Conservation (phyloP, 2,888 invertebrate species). For the Drosophila merina region DNA sequence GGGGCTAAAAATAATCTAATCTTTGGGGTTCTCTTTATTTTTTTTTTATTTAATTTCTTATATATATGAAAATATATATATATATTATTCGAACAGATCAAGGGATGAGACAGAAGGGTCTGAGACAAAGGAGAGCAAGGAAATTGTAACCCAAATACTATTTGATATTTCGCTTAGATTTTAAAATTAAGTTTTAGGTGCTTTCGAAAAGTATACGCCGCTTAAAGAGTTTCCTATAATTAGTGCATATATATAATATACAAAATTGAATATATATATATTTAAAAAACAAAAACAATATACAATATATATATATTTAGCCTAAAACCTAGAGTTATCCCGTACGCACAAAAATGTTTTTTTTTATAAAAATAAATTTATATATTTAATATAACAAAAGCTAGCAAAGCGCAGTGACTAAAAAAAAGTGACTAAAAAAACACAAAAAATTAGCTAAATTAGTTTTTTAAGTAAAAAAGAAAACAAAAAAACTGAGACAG, state of each 20-base stretch:
- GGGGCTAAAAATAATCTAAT: slow-evolving; percentile 3
- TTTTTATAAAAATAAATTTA: slow-evolving; percentile 5
- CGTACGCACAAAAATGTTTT: slow-evolving; percentile 28
- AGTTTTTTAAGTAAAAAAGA: slow-evolving; percentile 23
- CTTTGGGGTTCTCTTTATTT: slow-evolving; percentile 21
- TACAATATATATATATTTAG: slow-evolving; percentile 1
- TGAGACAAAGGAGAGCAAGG: slow-evolving; percentile 35
- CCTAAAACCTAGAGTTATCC: slow-evolving; percentile 29
- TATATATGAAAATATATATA: slow-evolving; percentile 9
- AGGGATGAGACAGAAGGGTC: too few relatives aligned
- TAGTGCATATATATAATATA: slow-evolving; percentile 47
- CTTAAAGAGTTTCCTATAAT: slow-evolving; percentile 76
- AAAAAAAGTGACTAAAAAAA: background rate
- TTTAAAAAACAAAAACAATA: too few relatives aligned
- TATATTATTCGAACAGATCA: slow-evolving; percentile 2
- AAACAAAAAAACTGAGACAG: slow-evolving; percentile 28
- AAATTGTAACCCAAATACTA: slow-evolving; percentile 78
- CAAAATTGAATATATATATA: slow-evolving; percentile 1
- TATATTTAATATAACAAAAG: background rate
- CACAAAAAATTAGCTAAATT: slow-evolving; percentile 67
- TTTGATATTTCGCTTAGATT: slow-evolving; percentile 72
- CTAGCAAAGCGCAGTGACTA: slow-evolving; percentile 58
- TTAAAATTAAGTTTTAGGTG: slow-evolving; percentile 73
- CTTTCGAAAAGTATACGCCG: slow-evolving; percentile 82
- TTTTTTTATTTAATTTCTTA: slow-evolving; percentile 26